Evolutionary conservation across 2,888 invertebrate species (phyloP), one percentile per base, ranked within the genome.

Genomic region (Meta bourneti): DNA sequence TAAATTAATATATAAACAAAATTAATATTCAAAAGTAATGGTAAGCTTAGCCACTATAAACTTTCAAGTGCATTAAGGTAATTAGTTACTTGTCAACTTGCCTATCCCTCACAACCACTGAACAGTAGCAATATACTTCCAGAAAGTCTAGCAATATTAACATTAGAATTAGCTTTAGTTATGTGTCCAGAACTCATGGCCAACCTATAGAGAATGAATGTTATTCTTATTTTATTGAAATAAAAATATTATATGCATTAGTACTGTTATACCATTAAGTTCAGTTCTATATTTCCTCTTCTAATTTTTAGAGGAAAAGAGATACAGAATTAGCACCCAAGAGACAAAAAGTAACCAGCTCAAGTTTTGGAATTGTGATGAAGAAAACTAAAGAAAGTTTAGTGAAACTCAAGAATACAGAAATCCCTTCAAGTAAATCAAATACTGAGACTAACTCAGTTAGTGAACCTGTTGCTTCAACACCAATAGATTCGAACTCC

Each of bases 351-450:
- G 72, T 90, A 77, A n/a, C 75, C 1, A 72, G 51, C 48, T n/a
- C 85, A 69, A 86, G 90, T 52, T 81, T 90, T 77, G 90, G 90
- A 54, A 90, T 86, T 77, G 71, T 86, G 16, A 61, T 77, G 1
- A 77, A 81, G 34, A 90, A 90, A 81, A 74, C 75, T 7, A 72
- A 79, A 61, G 20, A 34, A n/a, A 49, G 19, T 34, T 52, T 90
- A 13, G 90, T 90, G 6, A 90, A 90, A 85, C 51, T 82, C 4
- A 90, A 90, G 71, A 81, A 81, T 16, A 82, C 19, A 49, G 70
- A 51, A 6, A 11, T 49, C 8, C 7, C 49, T 9, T 8, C 16
- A 11, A 70, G 16, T 61, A n/a, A 69, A 8, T 69, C 49, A 51
- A 70, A 51, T 49, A 19, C 54, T 16, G 61, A 61, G 11, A 13